Conservation (phyloP, 2,797 vertebrate species). For the Apogon talboti region DNA sequence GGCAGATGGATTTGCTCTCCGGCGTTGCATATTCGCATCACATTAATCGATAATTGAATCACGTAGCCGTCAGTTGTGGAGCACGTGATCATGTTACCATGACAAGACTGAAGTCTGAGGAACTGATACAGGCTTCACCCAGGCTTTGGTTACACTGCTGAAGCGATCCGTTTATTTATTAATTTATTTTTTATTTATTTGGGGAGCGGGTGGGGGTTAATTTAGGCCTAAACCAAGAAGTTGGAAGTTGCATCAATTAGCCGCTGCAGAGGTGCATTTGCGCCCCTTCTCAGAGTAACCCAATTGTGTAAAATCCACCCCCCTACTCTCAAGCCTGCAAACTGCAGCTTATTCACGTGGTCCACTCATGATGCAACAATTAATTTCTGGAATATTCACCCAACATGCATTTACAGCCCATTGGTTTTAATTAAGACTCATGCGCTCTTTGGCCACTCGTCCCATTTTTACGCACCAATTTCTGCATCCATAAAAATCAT, state of each 20-base stretch:
- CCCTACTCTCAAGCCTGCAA: constrained; percentile 6
- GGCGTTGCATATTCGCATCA: constrained; percentile 50
- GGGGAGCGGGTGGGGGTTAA: neutral
- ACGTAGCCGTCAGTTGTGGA: constrained; percentile 71
- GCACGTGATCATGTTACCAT: constrained; percentile 79
- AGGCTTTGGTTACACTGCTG: constrained; percentile 44
- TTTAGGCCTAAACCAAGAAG: constrained; percentile 61
- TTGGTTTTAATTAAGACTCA: constrained; percentile 1
- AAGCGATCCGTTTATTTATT: neutral
- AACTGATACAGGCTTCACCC: constrained; percentile 53
- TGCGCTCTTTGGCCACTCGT: constrained; percentile 13
- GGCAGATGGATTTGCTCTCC: constrained; percentile 48
- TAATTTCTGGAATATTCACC: constrained; percentile 12
- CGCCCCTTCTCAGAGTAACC: constrained; percentile 28
- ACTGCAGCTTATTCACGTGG: constrained; percentile 51
- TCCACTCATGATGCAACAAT: constrained; percentile 48
- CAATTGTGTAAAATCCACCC: constrained; percentile 18
- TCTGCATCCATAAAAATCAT: neutral
- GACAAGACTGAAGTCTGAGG: constrained; percentile 69
- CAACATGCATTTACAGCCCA: neutral
- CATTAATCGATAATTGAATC: constrained; percentile 80
- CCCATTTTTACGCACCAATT: constrained; percentile 39
- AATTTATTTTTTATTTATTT: neutral
- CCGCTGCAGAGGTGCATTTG: constrained; percentile 45
- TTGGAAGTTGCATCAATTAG: constrained; percentile 67